Base-by-base conservation (phyloP, 2,797 vertebrate species). In the Takifugu rubripes region DNA sequence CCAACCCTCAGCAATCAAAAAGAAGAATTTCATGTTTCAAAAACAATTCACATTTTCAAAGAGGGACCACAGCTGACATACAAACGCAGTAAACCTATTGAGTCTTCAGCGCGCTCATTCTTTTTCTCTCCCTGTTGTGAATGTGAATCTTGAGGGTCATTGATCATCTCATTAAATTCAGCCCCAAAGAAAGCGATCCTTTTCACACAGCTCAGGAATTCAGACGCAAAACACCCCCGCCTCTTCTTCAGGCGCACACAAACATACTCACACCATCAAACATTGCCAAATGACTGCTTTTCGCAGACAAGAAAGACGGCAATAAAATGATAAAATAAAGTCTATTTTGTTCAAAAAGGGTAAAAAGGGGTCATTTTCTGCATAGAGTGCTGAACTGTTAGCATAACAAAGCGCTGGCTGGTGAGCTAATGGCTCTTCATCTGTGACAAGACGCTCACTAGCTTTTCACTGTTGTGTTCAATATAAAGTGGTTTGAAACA, bases 291-390 rank as follows among this genome's bases (percentile, higher is more conserved):
- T 82, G 82, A 84, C 83, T 83, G 83, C 87, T 72, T 72, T 72
- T 84, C 62, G 46, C 73, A 66, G 72, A 83, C 80, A 85, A 85
- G 79, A 84, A 84, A 88, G 84, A 74, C 73, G 62, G 79, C 85
- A 90, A 90, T 87, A 91, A 91, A 90, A 90, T 86, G 83, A 79
- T 84, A 82, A 90, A 88, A 90, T 85, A 89, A 90, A 89, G 78
- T 70, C 74, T 71, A 88, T 91, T 88, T 91, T 90, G 85, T 91
- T 84, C 77, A 87, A 89, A 80, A 78, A 74, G 85, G 89, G 82
- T 85, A 87, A 90, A 81, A 88, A 68, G 68, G 81, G 89, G 89
- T 92, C 90, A 85, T 68, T 85, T 84, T 91, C 84, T 87, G 82
- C 84, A 89, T 78, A 83, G 84, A 79, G 79, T 50, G 81, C 79